These are phyloP conservation scores for Salvator merianae DNA, from an alignment of 2,113 vertebrate species.

Conservation along the genomic window DNA sequence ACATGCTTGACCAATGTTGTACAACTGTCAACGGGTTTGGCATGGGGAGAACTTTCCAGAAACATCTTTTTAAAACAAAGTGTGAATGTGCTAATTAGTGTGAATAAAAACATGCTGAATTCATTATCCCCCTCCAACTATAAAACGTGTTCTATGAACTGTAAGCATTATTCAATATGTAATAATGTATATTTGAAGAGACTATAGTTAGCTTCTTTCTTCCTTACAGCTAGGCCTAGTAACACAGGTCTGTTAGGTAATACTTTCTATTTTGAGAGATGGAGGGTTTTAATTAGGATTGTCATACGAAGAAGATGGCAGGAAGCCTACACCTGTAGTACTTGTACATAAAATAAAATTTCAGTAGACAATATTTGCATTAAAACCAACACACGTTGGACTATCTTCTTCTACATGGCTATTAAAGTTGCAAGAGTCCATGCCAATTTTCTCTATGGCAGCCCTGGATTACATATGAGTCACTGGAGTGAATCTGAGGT, in stretches of 20 bases:
- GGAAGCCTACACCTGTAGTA: too few relatives aligned
- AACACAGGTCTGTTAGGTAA: too few relatives aligned
- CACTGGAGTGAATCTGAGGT: not conserved
- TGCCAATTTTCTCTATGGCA: too few relatives aligned
- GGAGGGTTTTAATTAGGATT: too few relatives aligned
- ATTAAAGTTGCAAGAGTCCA: too few relatives aligned
- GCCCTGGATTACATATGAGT: not conserved
- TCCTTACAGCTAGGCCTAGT: not conserved
- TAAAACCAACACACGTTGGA: too few relatives aligned
- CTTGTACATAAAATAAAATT: too few relatives aligned
- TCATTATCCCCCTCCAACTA: not conserved
- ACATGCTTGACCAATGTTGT: conserved; percentile 5
- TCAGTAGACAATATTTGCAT: too few relatives aligned
- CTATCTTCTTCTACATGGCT: too few relatives aligned
- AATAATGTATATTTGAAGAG: conserved; percentile 28
- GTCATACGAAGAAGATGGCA: too few relatives aligned
- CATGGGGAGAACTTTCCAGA: not conserved
- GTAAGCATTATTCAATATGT: conserved; percentile 25
- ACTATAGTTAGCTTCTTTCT: not conserved
- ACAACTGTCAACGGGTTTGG: not conserved
- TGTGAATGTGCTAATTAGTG: not conserved
- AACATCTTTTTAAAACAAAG: conserved; percentile 16
- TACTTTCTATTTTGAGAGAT: not conserved
- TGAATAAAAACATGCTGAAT: not conserved
- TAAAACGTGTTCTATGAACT: not conserved